Conservation (phyloP, 2,888 invertebrate genomes). For the Amaurobius ferox region DNA sequence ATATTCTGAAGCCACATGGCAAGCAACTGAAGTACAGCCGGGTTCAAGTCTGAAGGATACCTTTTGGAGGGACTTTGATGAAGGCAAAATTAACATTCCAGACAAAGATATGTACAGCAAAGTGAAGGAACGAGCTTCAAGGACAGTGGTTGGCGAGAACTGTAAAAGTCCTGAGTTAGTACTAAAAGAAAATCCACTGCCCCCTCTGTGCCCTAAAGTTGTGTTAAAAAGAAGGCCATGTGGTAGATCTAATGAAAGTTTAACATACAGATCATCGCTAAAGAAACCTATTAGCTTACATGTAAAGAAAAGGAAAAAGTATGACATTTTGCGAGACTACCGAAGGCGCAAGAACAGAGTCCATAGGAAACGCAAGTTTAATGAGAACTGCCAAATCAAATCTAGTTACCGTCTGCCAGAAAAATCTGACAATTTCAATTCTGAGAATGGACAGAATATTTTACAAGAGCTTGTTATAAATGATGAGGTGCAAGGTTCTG, state of each 20-base stretch:
- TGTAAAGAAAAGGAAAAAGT: slow-evolving; percentile 56
- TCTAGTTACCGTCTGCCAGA: slow-evolving; percentile 18
- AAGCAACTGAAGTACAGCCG: slow-evolving; percentile 51
- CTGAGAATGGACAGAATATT: slow-evolving; percentile 35
- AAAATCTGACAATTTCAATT: slow-evolving; percentile 15
- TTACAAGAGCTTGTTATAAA: slow-evolving; percentile 60
- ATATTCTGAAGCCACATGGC: slow-evolving; percentile 54
- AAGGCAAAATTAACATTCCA: slow-evolving; percentile 76
- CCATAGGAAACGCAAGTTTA: slow-evolving; percentile 40
- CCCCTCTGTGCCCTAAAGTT: slow-evolving; percentile 57
- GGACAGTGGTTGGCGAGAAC: slow-evolving; percentile 29
- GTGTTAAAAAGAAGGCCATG: slow-evolving; percentile 53
- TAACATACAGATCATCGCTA: slow-evolving; percentile 40
- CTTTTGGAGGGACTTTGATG: slow-evolving; percentile 78
- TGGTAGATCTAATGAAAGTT: slow-evolving; percentile 31
- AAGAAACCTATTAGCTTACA: slow-evolving; percentile 53
- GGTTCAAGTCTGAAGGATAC: slow-evolving; percentile 74
- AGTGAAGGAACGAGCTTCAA: slow-evolving; percentile 75
- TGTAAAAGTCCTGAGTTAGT: slow-evolving; percentile 23
- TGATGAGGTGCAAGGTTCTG: slow-evolving; percentile 38
- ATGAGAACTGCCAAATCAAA: slow-evolving; percentile 42
- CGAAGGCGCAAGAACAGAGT: slow-evolving; percentile 39
- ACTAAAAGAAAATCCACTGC: slow-evolving; percentile 42
- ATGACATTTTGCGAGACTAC: slow-evolving; percentile 57
- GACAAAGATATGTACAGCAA: slow-evolving; percentile 78